Conservation (phyloP, 2,797 vertebrate species). For the Artibeus lituratus region DNA sequence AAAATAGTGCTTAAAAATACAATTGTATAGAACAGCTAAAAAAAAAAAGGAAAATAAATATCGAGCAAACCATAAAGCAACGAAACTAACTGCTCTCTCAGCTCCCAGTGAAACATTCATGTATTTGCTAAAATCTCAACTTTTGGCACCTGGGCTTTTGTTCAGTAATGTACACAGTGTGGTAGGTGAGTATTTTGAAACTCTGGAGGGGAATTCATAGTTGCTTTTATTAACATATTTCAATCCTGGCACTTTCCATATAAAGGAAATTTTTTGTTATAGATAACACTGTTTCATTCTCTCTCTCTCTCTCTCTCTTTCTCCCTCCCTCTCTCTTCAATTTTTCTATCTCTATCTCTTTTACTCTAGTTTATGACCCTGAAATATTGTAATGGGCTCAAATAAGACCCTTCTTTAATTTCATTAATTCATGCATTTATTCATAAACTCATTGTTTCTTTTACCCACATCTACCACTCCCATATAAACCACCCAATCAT, state of each 20-base stretch:
- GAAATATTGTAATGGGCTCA: neutral
- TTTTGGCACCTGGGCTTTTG: neutral
- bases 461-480: neutral
- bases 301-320: rapidly evolving
- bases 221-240: neutral
- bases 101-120: neutral
- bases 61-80: neutral
- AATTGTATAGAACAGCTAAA: neutral
- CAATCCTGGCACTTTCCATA: neutral
- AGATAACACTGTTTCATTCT: neutral
- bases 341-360: neutral
- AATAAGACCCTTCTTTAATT: neutral
- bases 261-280: neutral
- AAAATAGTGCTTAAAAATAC: slow-evolving; percentile 2
- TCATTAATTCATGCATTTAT: neutral
- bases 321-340: too few relatives aligned
- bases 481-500: too few relatives aligned
- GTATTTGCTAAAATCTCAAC: neutral
- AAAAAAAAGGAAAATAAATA: neutral
- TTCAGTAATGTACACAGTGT: neutral
- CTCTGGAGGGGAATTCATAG: neutral
- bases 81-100: neutral
- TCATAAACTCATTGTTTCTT: neutral
- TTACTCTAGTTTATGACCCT: neutral
- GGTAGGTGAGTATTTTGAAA: neutral